These are phyloP conservation scores for Xestia xanthographa DNA, from an alignment of 2,888 invertebrate species.

Conservation along the genomic window DNA sequence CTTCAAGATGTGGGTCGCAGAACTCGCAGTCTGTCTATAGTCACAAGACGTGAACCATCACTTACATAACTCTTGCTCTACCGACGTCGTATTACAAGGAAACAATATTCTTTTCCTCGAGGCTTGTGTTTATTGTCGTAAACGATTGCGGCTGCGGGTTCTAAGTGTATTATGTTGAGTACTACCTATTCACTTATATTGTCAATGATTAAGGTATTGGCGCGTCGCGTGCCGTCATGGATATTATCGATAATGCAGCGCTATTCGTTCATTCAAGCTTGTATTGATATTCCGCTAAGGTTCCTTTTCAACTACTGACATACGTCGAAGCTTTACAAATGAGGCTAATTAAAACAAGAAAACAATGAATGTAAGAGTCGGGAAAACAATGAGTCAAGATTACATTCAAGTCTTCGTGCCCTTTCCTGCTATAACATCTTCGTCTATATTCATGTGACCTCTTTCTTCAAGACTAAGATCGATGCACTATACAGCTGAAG, in stretches of 20 bases:
- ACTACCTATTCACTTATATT: slow-evolving; percentile 23
- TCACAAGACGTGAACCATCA: not conserved
- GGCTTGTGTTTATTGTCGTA: slow-evolving; percentile 5
- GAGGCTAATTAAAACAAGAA: slow-evolving; percentile 46
- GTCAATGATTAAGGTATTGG: slow-evolving; percentile 22
- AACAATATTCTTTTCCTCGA: slow-evolving; percentile 26
- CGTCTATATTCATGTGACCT: slow-evolving; percentile 36
- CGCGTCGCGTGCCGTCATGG: slow-evolving; percentile 21
- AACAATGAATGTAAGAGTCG: slow-evolving; percentile 37
- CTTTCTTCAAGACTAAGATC: slow-evolving; percentile 32
- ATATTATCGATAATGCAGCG: slow-evolving; percentile 37
- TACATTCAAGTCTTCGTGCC: slow-evolving; percentile 24
- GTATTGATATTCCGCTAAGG: slow-evolving; percentile 50
- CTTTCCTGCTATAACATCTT: slow-evolving; percentile 36
- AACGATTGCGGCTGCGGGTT: slow-evolving; percentile 19
- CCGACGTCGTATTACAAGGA: slow-evolving; percentile 7
- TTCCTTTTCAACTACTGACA: slow-evolving; percentile 32
- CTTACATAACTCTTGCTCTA: slow-evolving; percentile 6
- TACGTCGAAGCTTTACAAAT: slow-evolving; percentile 56
- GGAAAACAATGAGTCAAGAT: slow-evolving; percentile 47
- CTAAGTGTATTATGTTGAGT: slow-evolving; percentile 1
- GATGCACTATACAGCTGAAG: slow-evolving; percentile 34
- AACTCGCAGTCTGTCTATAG: not conserved
- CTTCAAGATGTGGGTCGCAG: not conserved
- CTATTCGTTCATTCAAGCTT: slow-evolving; percentile 36